Conservation (phyloP, 2,888 invertebrate genomes). For the Agelastica alni region DNA sequence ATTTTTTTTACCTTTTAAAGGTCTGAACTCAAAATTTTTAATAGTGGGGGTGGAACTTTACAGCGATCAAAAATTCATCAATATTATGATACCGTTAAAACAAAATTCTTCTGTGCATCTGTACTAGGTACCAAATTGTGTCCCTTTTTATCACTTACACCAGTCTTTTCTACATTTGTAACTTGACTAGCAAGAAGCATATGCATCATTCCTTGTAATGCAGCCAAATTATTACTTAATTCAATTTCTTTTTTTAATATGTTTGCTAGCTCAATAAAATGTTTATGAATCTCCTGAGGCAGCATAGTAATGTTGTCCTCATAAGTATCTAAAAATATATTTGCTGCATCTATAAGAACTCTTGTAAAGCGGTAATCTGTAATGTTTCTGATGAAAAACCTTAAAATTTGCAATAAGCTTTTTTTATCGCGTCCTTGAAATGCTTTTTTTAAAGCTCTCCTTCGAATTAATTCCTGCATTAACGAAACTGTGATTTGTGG, state of each 20-base stretch:
- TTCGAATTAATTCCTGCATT: slow-evolving; percentile 83
- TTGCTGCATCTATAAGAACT: slow-evolving; percentile 73
- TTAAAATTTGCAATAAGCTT: slow-evolving; percentile 68
- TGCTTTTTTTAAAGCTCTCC: slow-evolving; percentile 77
- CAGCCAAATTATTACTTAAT: slow-evolving; percentile 66
- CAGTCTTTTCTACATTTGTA: slow-evolving; percentile 54
- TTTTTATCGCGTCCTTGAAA: slow-evolving; percentile 73
- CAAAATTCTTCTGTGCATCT: slow-evolving; percentile 62
- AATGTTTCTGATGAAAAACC: slow-evolving; percentile 73
- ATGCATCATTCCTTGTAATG: slow-evolving; percentile 72
- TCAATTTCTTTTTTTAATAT: slow-evolving; percentile 70
- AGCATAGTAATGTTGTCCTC: slow-evolving; percentile 67
- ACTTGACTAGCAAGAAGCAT: slow-evolving; percentile 63
- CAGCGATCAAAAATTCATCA: no score
- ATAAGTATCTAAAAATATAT: slow-evolving; percentile 76
- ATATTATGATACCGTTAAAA: slow-evolving; percentile 59
- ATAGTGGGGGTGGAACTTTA: no score
- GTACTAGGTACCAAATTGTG: slow-evolving; percentile 49
- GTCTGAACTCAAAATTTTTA: no score
- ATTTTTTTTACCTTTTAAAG: no score
- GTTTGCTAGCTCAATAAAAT: slow-evolving; percentile 65
- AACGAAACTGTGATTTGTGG: slow-evolving; percentile 82
- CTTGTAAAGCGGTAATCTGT: slow-evolving; percentile 76
- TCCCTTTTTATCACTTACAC: slow-evolving; percentile 42
- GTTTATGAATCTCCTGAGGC: slow-evolving; percentile 64